These are phyloP conservation scores for Pituophis catenifer DNA, from an alignment of 2,113 vertebrate genomes.

Conservation along the genomic window DNA sequence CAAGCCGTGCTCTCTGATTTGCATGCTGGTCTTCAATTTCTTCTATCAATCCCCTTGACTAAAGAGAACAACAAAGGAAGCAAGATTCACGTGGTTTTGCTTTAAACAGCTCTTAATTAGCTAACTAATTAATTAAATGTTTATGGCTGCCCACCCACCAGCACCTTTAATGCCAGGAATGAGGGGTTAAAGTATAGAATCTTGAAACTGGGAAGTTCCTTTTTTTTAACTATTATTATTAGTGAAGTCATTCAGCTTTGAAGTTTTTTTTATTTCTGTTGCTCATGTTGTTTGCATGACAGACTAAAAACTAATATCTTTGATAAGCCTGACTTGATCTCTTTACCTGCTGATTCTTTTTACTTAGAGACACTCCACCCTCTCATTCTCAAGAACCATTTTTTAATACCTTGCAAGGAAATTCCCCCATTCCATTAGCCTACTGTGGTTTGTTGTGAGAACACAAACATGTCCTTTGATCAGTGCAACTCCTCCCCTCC, in stretches of 20 bases:
- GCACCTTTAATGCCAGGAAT: background rate
- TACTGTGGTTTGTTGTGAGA: background rate
- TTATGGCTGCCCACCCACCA: background rate
- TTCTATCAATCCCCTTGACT: background rate
- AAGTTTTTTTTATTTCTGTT: background rate
- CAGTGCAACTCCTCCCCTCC: background rate
- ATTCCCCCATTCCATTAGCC: background rate
- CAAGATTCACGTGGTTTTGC: background rate
- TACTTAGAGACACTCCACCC: background rate
- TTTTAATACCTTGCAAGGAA: background rate
- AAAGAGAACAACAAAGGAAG: background rate
- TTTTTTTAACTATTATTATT: background rate
- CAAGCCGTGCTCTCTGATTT: background rate
- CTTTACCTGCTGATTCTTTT: background rate
- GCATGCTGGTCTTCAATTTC: background rate
- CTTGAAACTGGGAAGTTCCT: background rate
- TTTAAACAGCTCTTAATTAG: background rate
- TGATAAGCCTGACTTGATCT: background rate
- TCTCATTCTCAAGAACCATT: background rate
- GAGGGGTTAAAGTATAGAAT: background rate
- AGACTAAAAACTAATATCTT: background rate
- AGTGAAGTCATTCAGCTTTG: background rate
- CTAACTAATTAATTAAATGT: background rate
- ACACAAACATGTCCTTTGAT: background rate
- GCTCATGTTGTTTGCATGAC: background rate